Conservation (phyloP, 2,113 vertebrate genomes). For the Pseudorhombus dupliciocellatus region DNA sequence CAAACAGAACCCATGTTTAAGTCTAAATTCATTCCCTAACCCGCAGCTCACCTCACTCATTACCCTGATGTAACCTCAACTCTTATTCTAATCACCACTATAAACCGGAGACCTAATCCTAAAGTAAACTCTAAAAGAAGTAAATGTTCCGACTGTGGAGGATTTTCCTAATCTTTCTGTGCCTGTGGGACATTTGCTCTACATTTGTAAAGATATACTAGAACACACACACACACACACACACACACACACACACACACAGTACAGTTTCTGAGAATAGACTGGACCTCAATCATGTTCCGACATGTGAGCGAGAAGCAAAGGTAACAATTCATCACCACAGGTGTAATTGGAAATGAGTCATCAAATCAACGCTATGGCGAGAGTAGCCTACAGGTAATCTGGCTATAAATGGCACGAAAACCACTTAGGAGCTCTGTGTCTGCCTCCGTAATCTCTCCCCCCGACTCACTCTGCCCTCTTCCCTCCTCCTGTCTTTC, state of each 20-base stretch:
- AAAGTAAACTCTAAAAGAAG: conserved; percentile 67
- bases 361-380: conserved; percentile 54
- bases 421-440: conserved; percentile 53
- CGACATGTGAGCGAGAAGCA: conserved; percentile 53
- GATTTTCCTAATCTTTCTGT: conserved; percentile 66
- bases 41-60: conserved; percentile 56
- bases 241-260: conserved; percentile 30
- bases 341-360: conserved; percentile 66
- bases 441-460: conserved; percentile 47
- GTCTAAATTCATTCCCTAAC: conserved; percentile 42
- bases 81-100: conserved; percentile 53
- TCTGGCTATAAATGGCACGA: conserved; percentile 61
- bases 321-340: conserved; percentile 58
- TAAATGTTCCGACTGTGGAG: conserved; percentile 56
- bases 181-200: conserved; percentile 53
- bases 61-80: conserved; percentile 57
- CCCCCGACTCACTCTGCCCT: conserved; percentile 22
- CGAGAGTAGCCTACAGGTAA: conserved; percentile 64
- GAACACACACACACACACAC: conserved; percentile 29
- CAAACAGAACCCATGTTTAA: conserved; percentile 3
- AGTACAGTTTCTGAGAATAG: conserved; percentile 20
- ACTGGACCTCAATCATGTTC: conserved; percentile 49
- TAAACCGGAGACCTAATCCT: conserved; percentile 64
- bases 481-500: conserved; percentile 23
- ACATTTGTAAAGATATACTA: conserved; percentile 51